Conservation (phyloP, 2,888 invertebrate genomes). For the Aricia artaxerxes region DNA sequence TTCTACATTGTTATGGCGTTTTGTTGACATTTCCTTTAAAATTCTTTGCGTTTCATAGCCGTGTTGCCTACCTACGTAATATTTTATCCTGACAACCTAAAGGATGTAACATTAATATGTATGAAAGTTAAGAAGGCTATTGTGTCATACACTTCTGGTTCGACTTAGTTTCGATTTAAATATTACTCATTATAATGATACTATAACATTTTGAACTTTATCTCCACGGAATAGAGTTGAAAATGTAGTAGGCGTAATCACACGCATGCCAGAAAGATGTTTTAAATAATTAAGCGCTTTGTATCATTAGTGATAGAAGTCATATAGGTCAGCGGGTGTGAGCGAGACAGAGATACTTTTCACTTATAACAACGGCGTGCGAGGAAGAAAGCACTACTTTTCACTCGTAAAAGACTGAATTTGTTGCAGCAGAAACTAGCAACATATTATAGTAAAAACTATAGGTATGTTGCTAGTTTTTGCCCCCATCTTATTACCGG, state of each 20-base stretch:
- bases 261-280: conserved; percentile 27
- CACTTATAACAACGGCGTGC: neutral
- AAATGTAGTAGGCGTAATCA: neutral
- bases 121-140: conserved; percentile 15
- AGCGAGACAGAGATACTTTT: neutral
- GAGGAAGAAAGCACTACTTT: neutral
- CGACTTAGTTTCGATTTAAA: conserved; percentile 10
- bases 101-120: conserved; percentile 10
- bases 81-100: neutral
- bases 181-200: neutral
- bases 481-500: neutral
- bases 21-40: neutral
- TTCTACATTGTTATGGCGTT: neutral
- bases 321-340: conserved; percentile 13
- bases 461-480: neutral
- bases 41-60: neutral
- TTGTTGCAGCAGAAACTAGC: no score
- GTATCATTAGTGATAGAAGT: neutral
- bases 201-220: neutral
- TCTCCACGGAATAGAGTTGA: neutral
- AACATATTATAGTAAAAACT: no score
- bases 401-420: neutral
- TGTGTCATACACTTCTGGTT: conserved; percentile 7
- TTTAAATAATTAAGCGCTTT: conserved; percentile 24
- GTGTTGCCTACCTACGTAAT: neutral